phyloP scores from a whole-genome alignment of 1,140 invertebrate genomes.

The Metopolophium dirhodum region DNA sequence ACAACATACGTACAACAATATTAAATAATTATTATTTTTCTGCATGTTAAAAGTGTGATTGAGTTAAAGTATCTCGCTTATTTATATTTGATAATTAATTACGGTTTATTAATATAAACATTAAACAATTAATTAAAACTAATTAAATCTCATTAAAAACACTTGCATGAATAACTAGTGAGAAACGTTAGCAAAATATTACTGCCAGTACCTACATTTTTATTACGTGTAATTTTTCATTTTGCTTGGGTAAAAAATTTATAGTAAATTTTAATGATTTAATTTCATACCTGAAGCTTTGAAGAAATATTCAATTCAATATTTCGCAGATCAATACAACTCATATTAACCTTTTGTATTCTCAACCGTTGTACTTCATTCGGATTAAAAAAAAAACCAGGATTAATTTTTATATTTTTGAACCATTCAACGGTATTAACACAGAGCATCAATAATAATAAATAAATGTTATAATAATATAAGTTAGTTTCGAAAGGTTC shows the following conservation, averaged over 20 bases:
- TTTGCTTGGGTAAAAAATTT: not conserved
- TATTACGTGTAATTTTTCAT: not conserved
- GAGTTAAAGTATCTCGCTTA: not conserved
- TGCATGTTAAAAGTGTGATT: not conserved
- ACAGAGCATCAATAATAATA: not conserved
- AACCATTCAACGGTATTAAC: not conserved
- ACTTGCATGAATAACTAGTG: not conserved
- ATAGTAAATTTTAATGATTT: not conserved
- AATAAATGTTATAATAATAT: not conserved
- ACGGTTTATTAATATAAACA: not conserved
- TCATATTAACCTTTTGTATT: not conserved
- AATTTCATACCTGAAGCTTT: not conserved
- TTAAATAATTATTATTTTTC: not conserved
- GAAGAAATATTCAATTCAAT: not conserved
- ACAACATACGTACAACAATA: not conserved
- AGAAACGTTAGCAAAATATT: not conserved
- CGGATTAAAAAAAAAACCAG: not conserved
- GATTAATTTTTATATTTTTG: not conserved
- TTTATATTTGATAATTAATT: not conserved
- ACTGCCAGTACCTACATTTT: not conserved
- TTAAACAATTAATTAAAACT: not conserved
- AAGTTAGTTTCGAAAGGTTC: not conserved
- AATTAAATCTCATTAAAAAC: not conserved
- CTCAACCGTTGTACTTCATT: not conserved
- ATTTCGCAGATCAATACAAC: not conserved